Base-by-base conservation (phyloP, 1,140 invertebrate species). In the Drosophila lacteicornis region DNA sequence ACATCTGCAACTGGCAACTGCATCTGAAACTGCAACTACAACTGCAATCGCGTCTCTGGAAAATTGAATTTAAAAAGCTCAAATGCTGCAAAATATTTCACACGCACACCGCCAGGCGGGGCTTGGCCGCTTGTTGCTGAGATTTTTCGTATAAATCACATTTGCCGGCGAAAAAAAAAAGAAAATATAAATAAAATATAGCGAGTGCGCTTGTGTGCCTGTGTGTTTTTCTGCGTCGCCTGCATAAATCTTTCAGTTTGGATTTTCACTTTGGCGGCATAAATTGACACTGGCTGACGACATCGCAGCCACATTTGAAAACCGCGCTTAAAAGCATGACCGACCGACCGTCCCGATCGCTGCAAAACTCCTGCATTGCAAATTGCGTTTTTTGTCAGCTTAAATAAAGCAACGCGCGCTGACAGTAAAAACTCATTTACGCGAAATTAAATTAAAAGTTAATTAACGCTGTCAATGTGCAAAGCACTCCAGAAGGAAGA, bases 391-490 rank as follows among this genome's bases (percentile, higher is more conserved):
- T 79, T 79, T 79, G 76, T 79, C 75, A 77, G 80, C 76, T 80
- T 82, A 78, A 84, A 74, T 80, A 88, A 79, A 78, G 55, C 77
- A 70, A 62, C 75, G 85, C 76, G 77, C 85, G 85, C 75, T 91
- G 85, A 90, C 85, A 90, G 86, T 91, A 80, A 90, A 90, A 90
- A 90, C 85, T 90, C 79, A 90, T 90, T 90, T 90, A 82, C 85
- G 85, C 79, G 82, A 90, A 90, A 90, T 90, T 90, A 90, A 90
- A 90, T 90, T 90, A 90, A 90, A 90, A 90, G 86, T 90, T 90
- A 90, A 90, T 90, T 90, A 90, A 90, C 85, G 85, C 85, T 90
- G 86, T 91, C 85, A 90, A 90, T 90, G 85, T 90, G 85, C 85
- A 90, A 85, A 90, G 85, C 85, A 85, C 85, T 87, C 65, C 73